Percentiles rank a stretch among this genome's conserved stretches.
Conservation (phyloP, 1,140 invertebrate species). For the Pseudomyrmex sp. region DNA sequence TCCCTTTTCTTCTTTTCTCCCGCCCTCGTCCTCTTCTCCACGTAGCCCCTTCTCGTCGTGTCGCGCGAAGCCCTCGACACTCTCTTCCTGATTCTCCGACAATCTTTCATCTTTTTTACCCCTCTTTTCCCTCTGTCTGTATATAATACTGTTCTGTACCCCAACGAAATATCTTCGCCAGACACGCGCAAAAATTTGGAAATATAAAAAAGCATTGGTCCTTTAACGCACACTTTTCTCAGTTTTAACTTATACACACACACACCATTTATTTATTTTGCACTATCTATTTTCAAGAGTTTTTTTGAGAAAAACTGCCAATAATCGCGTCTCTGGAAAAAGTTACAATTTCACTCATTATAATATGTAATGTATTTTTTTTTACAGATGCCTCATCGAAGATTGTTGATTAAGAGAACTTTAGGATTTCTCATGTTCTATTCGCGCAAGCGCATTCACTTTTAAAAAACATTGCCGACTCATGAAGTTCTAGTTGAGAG, state of each 20-base stretch:
- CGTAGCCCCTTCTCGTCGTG: constrained; percentile 3
- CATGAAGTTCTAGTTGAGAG: constrained; percentile 45
- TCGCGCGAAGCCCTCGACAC: constrained; percentile 50
- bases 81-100: constrained; percentile 14
- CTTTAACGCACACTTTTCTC: too few relatives aligned
- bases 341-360: neutral
- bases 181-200: constrained; percentile 46
- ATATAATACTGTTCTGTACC: constrained; percentile 27
- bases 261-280: neutral
- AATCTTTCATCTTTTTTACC: constrained; percentile 21
- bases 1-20: constrained; percentile 34
- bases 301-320: too few relatives aligned
- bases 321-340: neutral
- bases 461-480: constrained; percentile 5
- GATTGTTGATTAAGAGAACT: neutral
- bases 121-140: neutral
- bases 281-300: too few relatives aligned
- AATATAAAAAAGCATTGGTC: neutral
- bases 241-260: neutral
- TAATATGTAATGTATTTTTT: neutral
- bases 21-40: constrained; percentile 7
- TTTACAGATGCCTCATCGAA: too few relatives aligned
- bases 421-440: neutral
- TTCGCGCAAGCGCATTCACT: neutral
- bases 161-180: constrained; percentile 47